Percentiles rank a stretch among this genome's conserved stretches.
Evolutionary conservation across 2,797 vertebrate species (phyloP).

Genomic region (Salmo trutta): DNA sequence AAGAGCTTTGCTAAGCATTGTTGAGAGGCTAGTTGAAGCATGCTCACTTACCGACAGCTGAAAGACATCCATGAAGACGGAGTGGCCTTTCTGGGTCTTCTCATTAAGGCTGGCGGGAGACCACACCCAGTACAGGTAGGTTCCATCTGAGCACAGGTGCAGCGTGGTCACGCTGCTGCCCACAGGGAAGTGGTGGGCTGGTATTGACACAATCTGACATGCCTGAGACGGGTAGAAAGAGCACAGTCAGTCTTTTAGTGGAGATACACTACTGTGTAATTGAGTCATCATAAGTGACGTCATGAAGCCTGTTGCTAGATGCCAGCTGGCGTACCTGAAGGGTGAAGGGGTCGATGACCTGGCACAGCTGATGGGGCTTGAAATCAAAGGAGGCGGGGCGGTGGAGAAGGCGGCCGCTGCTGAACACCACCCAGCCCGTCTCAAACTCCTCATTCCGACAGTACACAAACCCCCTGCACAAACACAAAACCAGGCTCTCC

Average conservation of each 20-base stretch:
- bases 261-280: too few species aligned
- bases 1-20: not conserved
- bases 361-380: constrained; percentile 97
- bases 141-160: constrained; percentile 96
- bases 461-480: constrained; percentile 92
- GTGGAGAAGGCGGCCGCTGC: constrained; percentile 86
- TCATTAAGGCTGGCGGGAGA: constrained; percentile 97
- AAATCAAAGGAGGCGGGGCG: constrained; percentile 94
- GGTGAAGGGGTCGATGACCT: constrained; percentile 94
- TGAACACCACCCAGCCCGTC: constrained; percentile 92
- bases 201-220: constrained; percentile 92
- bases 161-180: constrained; percentile 96
- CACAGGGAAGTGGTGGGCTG: constrained; percentile 91
- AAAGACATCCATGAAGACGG: constrained; percentile 98
- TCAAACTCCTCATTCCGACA: constrained; percentile 97
- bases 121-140: constrained; percentile 98
- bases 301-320: not conserved
- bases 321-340: constrained; percentile 82
- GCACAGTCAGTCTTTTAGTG: not conserved
- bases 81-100: constrained; percentile 98
- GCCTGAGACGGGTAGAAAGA: constrained; percentile 73
- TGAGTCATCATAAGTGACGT: not conserved
- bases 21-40: not conserved
- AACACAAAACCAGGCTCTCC: constrained; percentile 23
- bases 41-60: constrained; percentile 83